These are phyloP conservation scores for Eucriotettix oculatus DNA, from an alignment of 2,888 invertebrate genomes.

Conservation along the genomic window DNA sequence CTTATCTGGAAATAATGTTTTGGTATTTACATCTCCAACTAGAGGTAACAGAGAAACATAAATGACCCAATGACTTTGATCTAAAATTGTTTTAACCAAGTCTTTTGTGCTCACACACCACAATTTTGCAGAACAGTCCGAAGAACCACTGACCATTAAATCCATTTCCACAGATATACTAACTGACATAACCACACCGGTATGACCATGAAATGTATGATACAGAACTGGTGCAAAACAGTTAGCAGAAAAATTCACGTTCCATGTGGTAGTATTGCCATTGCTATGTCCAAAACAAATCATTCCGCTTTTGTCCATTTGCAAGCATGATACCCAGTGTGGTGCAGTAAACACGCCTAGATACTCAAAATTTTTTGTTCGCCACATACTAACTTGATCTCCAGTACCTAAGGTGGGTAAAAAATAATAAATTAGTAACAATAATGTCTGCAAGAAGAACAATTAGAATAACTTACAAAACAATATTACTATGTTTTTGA, in stretches of 20 bases:
- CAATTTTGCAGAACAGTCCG: conserved; percentile 8
- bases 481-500: not conserved
- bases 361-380: conserved; percentile 4
- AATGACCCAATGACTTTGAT: conserved; percentile 9
- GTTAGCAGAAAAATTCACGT: not conserved
- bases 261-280: conserved; percentile 7
- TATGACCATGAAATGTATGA: conserved; percentile 5
- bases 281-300: conserved; percentile 8
- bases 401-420: conserved; percentile 4
- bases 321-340: conserved; percentile 6
- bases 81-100: conserved; percentile 3
- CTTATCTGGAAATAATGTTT: conserved; percentile 1
- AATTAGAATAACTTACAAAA: not conserved
- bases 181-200: conserved; percentile 9
- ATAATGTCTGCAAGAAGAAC: not conserved
- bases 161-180: conserved; percentile 6
- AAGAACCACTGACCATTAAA: conserved; percentile 7
- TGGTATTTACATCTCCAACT: not conserved
- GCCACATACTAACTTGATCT: conserved; percentile 9
- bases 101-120: conserved; percentile 6
- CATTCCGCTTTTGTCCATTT: not conserved
- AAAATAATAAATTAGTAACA: not conserved
- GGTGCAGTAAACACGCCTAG: conserved; percentile 6
- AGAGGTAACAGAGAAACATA: conserved; percentile 6
- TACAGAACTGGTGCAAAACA: conserved; percentile 1